Evolutionary conservation across 2,888 invertebrate genomes (phyloP).

Genomic region (Pristionchus entomophagus): DNA sequence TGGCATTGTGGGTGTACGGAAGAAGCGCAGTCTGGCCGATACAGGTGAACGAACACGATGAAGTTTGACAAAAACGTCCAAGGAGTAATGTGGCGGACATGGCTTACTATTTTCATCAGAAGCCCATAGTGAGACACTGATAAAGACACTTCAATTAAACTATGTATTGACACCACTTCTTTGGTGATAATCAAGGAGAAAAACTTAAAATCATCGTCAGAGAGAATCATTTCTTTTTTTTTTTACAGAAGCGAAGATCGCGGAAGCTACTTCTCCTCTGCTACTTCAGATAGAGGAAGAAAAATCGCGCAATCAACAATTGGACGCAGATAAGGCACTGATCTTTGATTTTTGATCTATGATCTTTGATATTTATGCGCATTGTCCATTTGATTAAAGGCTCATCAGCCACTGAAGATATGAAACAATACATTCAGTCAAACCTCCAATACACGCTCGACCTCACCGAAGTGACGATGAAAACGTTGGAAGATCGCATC

Average conservation of each 20-base stretch:
- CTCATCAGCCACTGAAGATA: neutral
- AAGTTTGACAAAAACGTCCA: too few species aligned
- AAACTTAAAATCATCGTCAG: too few species aligned
- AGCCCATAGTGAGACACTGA: too few species aligned
- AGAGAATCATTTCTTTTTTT: too few species aligned
- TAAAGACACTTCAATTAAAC: too few species aligned
- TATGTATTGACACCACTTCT: too few species aligned
- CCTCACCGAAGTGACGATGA: neutral
- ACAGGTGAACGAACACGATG: neutral
- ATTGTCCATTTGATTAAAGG: too few species aligned
- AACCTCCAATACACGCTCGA: neutral
- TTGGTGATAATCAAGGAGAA: too few species aligned
- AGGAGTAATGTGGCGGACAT: too few species aligned
- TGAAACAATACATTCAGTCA: neutral
- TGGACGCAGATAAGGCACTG: neutral
- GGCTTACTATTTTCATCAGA: too few species aligned
- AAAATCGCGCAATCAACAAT: neutral
- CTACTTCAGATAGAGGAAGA: neutral
- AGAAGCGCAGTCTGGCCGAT: neutral
- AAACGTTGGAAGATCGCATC: neutral
- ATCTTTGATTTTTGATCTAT: neutral
- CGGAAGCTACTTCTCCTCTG: neutral
- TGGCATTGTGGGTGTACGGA: neutral
- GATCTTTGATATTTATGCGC: too few species aligned
- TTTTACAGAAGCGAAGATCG: conserved; percentile 7